Percentiles rank a stretch among this genome's conserved stretches.
Evolutionary conservation across 2,797 vertebrate species (phyloP).

Genomic region (Acanthopagrus latus): DNA sequence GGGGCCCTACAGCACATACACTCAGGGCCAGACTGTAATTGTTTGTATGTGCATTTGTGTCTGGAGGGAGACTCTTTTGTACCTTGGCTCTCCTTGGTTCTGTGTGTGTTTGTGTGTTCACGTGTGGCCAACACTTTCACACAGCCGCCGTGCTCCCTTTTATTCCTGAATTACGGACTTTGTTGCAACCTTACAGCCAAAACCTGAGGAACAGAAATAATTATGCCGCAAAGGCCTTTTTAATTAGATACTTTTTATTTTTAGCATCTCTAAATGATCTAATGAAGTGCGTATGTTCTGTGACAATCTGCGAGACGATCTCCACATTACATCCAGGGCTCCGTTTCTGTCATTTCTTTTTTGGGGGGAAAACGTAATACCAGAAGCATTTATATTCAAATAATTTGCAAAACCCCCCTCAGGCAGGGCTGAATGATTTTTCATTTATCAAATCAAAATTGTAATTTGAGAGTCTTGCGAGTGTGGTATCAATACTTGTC

Average conservation of each 20-base stretch:
- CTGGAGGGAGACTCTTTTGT: constrained; percentile 37
- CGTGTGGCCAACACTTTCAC: constrained; percentile 20
- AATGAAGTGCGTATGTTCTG: constrained; percentile 2
- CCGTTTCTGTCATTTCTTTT: neutral
- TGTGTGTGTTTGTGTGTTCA: constrained; percentile 34
- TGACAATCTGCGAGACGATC: neutral
- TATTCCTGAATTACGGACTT: constrained; percentile 24
- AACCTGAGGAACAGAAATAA: constrained; percentile 2
- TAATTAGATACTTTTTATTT: neutral
- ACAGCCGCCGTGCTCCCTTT: neutral
- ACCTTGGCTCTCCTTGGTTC: too few relatives aligned
- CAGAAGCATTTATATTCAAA: neutral
- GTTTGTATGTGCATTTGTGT: constrained; percentile 38
- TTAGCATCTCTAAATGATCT: constrained; percentile 6
- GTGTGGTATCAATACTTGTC: constrained; percentile 8
- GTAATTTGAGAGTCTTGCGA: neutral
- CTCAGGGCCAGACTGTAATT: constrained; percentile 32
- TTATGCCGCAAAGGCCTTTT: neutral
- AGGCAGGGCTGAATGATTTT: neutral
- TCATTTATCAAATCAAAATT: neutral
- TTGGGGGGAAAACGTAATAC: neutral
- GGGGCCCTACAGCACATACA: constrained; percentile 21
- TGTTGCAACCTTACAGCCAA: neutral
- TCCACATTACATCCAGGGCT: neutral
- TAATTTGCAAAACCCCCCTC: neutral